Base-by-base conservation (phyloP, 2,113 vertebrate species). In the Lutjanus erythropterus region DNA sequence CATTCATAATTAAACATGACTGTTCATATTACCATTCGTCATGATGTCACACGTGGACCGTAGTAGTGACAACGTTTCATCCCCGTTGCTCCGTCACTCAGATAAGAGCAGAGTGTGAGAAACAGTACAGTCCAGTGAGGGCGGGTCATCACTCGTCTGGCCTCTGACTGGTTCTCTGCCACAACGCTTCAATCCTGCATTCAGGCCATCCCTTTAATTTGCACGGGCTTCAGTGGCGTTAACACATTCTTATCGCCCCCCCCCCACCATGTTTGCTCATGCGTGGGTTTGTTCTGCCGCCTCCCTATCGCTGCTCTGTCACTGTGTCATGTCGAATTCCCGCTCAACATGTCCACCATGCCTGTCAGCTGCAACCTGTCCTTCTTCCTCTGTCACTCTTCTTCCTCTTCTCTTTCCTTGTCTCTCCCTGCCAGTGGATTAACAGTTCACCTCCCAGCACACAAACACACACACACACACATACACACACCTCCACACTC, bases 391-490 rank as follows among this genome's bases (percentile, higher is more conserved):
- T 91, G 56, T 90, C 83, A 81, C 58, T 75, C 67, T 64, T 15
- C 29, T 27, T 75, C 67, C 60, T 15, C 29, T 27, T 47, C n/a
- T 55, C 41, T 44, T 37, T 61, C 47, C 68, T 66, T 55, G 47
- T 76, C 70, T 79, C 46, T 83, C 7, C 25, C 88, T 88, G 76
- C 86, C 90, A 81, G 81, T 87, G 86, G 87, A 88, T 89, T 85
- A 89, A 60, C 84, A 71, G 77, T 61, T 62, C 71, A 50, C 16
- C 50, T 66, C 71, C 47, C 12, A 9, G 27, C 50, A 16, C 27
- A 21, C 58, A 50, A 44, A 23, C 46, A 50, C 27, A 37, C 70
- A 37, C 66, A 66, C 39, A 25, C 27, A 62, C 50, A 37, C 66
- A 41, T 50, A 52, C 21, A 23, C 66, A 42, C 47, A 52, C 31